Conservation (phyloP, 2,888 invertebrate species). For the Drosophila villosipedis region DNA sequence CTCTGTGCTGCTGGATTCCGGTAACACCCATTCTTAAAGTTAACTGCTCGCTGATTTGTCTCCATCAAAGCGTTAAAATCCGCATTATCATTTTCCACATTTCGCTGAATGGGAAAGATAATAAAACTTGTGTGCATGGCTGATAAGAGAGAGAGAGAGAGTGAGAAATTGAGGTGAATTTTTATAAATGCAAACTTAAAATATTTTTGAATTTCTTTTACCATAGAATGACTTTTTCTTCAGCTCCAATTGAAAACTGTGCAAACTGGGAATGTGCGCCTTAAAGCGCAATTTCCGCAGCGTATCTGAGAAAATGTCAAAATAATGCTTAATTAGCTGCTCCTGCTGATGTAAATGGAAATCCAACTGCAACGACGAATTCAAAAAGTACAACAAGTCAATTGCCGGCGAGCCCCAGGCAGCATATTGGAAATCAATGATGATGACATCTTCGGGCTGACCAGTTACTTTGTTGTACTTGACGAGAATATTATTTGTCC, state of each 20-base stretch:
- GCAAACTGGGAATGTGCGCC: slow-evolving; percentile 80
- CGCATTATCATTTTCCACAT: slow-evolving; percentile 82
- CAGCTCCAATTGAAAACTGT: slow-evolving; percentile 77
- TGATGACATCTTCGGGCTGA: slow-evolving; percentile 76
- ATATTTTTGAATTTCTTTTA: slow-evolving; percentile 30
- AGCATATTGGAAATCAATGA: slow-evolving; percentile 84
- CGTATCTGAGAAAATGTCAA: slow-evolving; percentile 69
- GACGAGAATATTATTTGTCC: slow-evolving; percentile 84
- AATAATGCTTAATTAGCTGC: slow-evolving; percentile 82
- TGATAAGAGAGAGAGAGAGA: slow-evolving; percentile 33
- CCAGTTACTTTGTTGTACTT: slow-evolving; percentile 73
- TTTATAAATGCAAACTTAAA: background rate
- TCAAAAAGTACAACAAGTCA: slow-evolving; percentile 83
- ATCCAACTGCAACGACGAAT: slow-evolving; percentile 82
- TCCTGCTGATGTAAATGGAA: slow-evolving; percentile 80
- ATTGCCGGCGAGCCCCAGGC: slow-evolving; percentile 84
- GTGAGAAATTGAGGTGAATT: background rate
- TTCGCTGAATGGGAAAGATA: slow-evolving; percentile 81
- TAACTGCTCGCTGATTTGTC: slow-evolving; percentile 71
- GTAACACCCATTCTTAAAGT: slow-evolving; percentile 80
- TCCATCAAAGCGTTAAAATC: slow-evolving; percentile 83
- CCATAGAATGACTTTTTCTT: slow-evolving; percentile 82
- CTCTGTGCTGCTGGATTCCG: slow-evolving; percentile 76
- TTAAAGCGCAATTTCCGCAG: slow-evolving; percentile 74
- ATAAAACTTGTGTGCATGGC: slow-evolving; percentile 81